phyloP scores from a whole-genome alignment of 2,797 vertebrate genomes.

The Propithecus perrieri region DNA sequence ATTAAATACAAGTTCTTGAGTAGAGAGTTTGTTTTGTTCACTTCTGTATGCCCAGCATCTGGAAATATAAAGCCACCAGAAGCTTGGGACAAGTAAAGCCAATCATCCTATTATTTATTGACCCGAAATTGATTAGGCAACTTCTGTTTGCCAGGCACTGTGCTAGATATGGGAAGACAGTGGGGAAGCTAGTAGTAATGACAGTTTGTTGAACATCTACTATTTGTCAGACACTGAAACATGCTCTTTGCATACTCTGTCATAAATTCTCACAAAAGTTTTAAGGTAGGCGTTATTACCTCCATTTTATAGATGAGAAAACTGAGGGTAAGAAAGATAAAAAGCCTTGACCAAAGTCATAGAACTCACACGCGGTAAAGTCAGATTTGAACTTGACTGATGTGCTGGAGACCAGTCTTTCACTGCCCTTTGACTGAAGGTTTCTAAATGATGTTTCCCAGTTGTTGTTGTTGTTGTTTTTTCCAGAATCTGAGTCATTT shows the following conservation, averaged over 20 bases:
- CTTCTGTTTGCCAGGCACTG: no score
- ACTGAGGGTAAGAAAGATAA: background rate
- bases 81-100: background rate
- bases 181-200: background rate
- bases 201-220: background rate
- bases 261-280: background rate
- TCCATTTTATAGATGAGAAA: background rate
- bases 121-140: background rate
- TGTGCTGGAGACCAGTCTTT: background rate
- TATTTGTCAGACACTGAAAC: background rate
- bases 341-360: background rate
- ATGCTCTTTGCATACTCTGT: background rate
- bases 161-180: background rate
- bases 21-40: background rate
- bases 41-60: background rate
- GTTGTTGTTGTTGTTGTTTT: background rate
- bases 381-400: background rate
- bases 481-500: background rate
- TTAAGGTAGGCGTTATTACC: background rate
- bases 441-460: background rate
- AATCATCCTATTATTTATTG: background rate
- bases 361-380: background rate
- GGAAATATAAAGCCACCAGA: slow-evolving; percentile 30
- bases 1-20: background rate
- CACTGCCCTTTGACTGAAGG: background rate